Percentiles rank a stretch among this genome's conserved stretches.
phyloP scores from a whole-genome alignment of 1,140 invertebrate species.

The Odontomachus brunneus region DNA sequence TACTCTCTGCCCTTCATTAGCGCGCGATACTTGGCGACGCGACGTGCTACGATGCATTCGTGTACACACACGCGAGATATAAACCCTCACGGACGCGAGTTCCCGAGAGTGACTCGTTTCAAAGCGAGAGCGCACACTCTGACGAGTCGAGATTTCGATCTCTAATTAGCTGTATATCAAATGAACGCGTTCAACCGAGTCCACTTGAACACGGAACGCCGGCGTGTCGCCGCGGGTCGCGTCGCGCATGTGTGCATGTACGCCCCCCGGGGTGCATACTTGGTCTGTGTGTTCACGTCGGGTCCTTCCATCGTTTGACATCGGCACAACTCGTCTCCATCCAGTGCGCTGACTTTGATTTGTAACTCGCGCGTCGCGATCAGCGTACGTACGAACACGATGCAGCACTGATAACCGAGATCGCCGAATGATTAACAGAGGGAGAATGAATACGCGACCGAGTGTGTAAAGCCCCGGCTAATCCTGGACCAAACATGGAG shows the following conservation, averaged over 20 bases:
- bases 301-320: conserved; percentile 47
- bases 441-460: conserved; percentile 15
- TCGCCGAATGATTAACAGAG: conserved; percentile 69
- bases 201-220: conserved; percentile 30
- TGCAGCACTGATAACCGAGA: conserved; percentile 60
- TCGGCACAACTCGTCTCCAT: conserved; percentile 24
- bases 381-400: conserved; percentile 61
- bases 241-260: not conserved
- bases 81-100: not conserved
- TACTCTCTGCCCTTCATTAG: not conserved
- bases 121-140: conserved; percentile 25
- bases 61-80: not conserved
- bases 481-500: conserved; percentile 13
- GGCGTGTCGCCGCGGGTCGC: conserved; percentile 8
- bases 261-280: not conserved
- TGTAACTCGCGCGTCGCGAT: conserved; percentile 69
- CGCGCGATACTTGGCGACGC: not conserved
- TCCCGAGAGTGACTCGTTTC: conserved; percentile 1
- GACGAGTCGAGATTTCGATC: conserved; percentile 82
- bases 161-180: conserved; percentile 85
- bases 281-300: conserved; percentile 46
- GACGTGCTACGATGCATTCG: not conserved
- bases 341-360: conserved; percentile 70
- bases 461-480: not conserved
- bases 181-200: conserved; percentile 53